Evolutionary conservation across 92 coral and sea anemone species (phyloP), one percentile per base, ranked within the genome.

Genomic region (Plumapathes pennacea): DNA sequence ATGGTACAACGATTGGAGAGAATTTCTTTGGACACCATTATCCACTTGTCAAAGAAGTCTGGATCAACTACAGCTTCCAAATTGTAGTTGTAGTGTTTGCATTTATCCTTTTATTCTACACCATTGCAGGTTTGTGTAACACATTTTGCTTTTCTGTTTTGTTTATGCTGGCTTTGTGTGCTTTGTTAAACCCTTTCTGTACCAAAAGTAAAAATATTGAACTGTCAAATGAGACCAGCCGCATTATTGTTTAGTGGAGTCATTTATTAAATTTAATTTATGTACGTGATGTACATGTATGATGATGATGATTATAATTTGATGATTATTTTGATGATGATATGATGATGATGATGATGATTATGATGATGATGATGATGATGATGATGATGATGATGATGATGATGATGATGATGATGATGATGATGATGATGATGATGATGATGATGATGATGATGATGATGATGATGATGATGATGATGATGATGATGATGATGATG

Each of bases 1-100:
- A n/a, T n/a, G n/a, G n/a, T n/a, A n/a, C n/a, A n/a, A n/a, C n/a
- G n/a, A n/a, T n/a, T n/a, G n/a, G n/a, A n/a, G n/a, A n/a, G n/a
- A n/a, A n/a, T n/a, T n/a, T n/a, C n/a, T n/a, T n/a, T n/a, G n/a
- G n/a, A n/a, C n/a, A n/a, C n/a, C n/a, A n/a, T n/a, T n/a, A n/a
- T n/a, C n/a, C n/a, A n/a, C n/a, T 23, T 22, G 37, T 39, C 15
- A 32, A 26, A 28, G 42, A 19, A 4, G 26, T 54, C 3, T 72
- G 73, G 73, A 6, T 1, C 4, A 13, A 32, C 12, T 62, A 72
- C 46, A 22, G 56, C 39, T 72, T 72, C 29, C 80, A 72, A 58
- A 42, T 72, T n/a, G 31, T 48, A 39, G 80, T 63, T 41, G 80
- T 72, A 23, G 10, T 32, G 27, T 51, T 63, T 38, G 23, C 80